Evolutionary conservation across 2,888 invertebrate species (phyloP).

Genomic region (Prionchulus punctatus): DNA sequence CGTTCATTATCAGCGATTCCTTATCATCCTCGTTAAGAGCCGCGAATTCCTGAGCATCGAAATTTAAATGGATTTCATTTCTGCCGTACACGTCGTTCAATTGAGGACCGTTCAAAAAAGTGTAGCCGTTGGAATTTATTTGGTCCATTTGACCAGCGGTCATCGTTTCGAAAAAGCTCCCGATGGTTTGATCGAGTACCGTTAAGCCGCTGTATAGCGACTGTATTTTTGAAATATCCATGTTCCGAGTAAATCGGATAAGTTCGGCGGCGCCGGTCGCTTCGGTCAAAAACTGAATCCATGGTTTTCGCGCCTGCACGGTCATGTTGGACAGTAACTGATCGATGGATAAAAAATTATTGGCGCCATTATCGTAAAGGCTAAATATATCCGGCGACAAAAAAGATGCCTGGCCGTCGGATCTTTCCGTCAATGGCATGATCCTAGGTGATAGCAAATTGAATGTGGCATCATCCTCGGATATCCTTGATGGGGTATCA

Average conservation of each 20-base stretch:
- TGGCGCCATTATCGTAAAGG: neutral
- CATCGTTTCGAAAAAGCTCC: neutral
- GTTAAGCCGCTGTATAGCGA: neutral
- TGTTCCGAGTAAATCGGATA: neutral
- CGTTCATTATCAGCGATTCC: neutral
- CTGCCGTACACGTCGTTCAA: neutral
- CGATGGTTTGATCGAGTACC: neutral
- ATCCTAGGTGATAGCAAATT: neutral
- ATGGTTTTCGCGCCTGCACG: neutral
- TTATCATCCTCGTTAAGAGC: neutral
- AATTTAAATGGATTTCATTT: too few relatives aligned
- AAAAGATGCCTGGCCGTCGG: neutral
- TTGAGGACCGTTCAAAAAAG: neutral
- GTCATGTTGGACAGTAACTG: neutral
- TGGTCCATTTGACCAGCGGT: neutral
- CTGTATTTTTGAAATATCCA: neutral
- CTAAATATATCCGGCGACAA: slow-evolving; percentile 3
- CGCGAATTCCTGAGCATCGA: neutral
- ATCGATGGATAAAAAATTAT: neutral
- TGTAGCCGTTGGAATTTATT: neutral
- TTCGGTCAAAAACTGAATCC: neutral
- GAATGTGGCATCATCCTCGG: too few relatives aligned
- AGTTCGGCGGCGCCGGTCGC: neutral
- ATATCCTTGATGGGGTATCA: too few relatives aligned
- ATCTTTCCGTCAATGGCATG: neutral